Conservation (phyloP, 2,888 invertebrate genomes). For the Yponomeuta malinellus region DNA sequence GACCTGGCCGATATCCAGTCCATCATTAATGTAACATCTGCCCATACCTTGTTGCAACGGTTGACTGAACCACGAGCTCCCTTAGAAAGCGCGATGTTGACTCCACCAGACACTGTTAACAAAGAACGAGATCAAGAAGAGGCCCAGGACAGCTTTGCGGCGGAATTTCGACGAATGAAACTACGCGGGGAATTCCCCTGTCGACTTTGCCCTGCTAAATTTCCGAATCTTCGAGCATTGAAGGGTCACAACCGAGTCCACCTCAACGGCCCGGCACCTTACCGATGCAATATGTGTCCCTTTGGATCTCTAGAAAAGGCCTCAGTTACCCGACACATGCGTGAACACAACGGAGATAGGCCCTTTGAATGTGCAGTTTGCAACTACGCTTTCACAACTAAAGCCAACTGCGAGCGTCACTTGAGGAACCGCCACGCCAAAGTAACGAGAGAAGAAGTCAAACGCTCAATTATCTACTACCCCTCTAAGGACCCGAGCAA, state of each 20-base stretch:
- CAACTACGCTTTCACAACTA: constrained; percentile 97
- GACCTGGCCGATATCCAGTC: constrained; percentile 92
- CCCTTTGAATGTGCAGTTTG: constrained; percentile 97
- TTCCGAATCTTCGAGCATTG: constrained; percentile 90
- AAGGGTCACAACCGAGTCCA: constrained; percentile 94
- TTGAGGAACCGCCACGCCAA: constrained; percentile 93
- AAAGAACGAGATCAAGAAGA: constrained; percentile 77
- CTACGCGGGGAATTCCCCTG: constrained; percentile 93
- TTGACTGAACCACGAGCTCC: constrained; percentile 66
- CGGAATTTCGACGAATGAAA: constrained; percentile 92
- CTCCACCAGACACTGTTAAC: constrained; percentile 58
- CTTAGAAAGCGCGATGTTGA: constrained; percentile 58
- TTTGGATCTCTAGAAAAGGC: constrained; percentile 93
- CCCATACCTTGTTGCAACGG: constrained; percentile 79
- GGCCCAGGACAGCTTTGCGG: constrained; percentile 88
- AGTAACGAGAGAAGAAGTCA: constrained; percentile 90
- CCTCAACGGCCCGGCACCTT: constrained; percentile 86
- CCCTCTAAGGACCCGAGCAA: constrained; percentile 90
- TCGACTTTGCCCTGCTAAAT: constrained; percentile 89
- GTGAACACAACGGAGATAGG: constrained; percentile 95
- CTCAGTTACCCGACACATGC: constrained; percentile 92
- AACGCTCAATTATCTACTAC: constrained; percentile 90
- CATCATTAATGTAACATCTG: constrained; percentile 85
- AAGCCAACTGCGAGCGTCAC: constrained; percentile 97
- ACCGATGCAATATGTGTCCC: constrained; percentile 94